Conservation (phyloP, 2,113 vertebrate species). For the Sclerurus mexicanus region DNA sequence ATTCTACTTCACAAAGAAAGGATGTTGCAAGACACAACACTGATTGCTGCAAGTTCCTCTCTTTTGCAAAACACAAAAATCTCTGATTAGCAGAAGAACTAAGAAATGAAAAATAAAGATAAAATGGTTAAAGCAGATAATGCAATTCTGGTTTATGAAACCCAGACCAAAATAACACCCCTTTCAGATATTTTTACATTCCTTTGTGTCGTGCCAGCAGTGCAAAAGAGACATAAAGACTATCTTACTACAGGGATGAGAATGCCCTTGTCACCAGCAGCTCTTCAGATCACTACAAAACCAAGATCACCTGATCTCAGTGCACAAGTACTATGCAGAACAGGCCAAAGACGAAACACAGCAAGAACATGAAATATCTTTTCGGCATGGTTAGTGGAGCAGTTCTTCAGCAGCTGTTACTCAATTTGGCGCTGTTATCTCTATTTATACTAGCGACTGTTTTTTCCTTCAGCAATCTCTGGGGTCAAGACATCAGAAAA, state of each 20-base stretch:
- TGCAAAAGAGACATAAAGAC: background rate
- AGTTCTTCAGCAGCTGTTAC: slow-evolving; percentile 41
- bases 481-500: background rate
- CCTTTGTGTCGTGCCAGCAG: background rate
- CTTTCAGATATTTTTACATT: slow-evolving; percentile 26
- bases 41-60: slow-evolving; percentile 19
- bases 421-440: slow-evolving; percentile 21
- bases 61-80: slow-evolving; percentile 46
- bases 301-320: background rate
- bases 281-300: background rate
- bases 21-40: slow-evolving; percentile 5
- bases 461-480: background rate
- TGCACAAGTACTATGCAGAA: background rate
- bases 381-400: background rate
- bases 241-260: background rate
- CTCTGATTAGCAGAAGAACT: slow-evolving; percentile 41
- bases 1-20: slow-evolving; percentile 18
- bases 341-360: slow-evolving; percentile 1
- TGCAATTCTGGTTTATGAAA: slow-evolving; percentile 27
- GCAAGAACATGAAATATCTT: slow-evolving; percentile 34
- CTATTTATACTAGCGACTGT: background rate
- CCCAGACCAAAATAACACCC: slow-evolving; percentile 12
- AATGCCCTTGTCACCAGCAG: background rate
- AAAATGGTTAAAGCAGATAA: slow-evolving; percentile 18
- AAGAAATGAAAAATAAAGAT: slow-evolving; percentile 27